Conservation (phyloP, 1,140 invertebrate genomes). For the Papilio machaon region DNA sequence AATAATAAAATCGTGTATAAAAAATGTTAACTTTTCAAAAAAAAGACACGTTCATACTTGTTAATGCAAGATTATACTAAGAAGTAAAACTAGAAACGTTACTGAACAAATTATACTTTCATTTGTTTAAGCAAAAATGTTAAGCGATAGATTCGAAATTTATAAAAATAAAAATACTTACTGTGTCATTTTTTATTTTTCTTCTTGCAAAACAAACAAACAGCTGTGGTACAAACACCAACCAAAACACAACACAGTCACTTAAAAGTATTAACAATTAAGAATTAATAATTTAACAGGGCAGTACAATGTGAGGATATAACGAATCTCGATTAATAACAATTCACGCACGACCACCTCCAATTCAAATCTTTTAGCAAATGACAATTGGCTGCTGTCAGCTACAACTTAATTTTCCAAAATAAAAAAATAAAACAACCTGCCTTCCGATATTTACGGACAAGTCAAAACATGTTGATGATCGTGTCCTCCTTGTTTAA, state of each 20-base stretch:
- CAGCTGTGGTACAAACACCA: not conserved
- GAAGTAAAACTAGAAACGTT: not conserved
- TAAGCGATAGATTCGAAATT: not conserved
- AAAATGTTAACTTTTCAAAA: not conserved
- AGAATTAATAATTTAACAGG: not conserved
- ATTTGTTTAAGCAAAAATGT: not conserved
- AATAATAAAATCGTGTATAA: too few relatives aligned
- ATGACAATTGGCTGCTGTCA: constrained; percentile 3
- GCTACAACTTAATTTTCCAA: not conserved
- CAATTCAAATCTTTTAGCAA: not conserved
- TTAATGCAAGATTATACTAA: not conserved
- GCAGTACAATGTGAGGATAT: not conserved
- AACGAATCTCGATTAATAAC: not conserved
- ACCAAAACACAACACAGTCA: constrained; percentile 12
- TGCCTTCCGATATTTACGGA: constrained; percentile 31
- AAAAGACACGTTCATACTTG: not conserved
- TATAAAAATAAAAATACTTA: constrained; percentile 23
- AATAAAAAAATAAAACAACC: constrained; percentile 12
- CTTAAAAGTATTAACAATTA: not conserved
- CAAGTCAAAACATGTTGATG: constrained; percentile 41
- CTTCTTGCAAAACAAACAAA: constrained; percentile 7
- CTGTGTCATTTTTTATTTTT: constrained; percentile 25
- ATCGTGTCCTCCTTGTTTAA: constrained; percentile 1
- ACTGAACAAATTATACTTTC: not conserved
- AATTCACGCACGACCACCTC: not conserved